Conservation (phyloP, 2,888 invertebrate species). For the Drosophila birchii region DNA sequence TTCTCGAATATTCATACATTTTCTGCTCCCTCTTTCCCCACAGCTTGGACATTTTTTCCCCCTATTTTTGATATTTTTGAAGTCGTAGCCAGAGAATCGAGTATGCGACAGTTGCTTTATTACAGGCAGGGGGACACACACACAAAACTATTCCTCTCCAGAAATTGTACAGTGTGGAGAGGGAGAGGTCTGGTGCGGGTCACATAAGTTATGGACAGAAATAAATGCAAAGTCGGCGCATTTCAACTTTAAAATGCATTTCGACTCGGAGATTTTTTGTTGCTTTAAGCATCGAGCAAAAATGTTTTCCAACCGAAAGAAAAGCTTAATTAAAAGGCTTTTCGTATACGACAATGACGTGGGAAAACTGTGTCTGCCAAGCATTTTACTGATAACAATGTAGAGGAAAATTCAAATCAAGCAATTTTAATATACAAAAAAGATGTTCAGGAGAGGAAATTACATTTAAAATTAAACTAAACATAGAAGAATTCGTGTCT, state of each 20-base stretch:
- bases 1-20: slow-evolving; percentile 73
- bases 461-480: neutral
- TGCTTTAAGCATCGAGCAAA: neutral
- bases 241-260: slow-evolving; percentile 44
- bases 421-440: neutral
- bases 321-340: slow-evolving; percentile 13
- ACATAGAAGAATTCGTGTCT: neutral
- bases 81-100: slow-evolving; percentile 27
- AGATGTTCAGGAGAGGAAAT: neutral
- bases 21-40: slow-evolving; percentile 3
- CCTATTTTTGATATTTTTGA: slow-evolving; percentile 26
- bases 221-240: slow-evolving; percentile 50
- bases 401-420: neutral
- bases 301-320: neutral
- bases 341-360: neutral
- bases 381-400: neutral
- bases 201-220: slow-evolving; percentile 59
- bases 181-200: neutral
- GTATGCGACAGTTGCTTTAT: slow-evolving; percentile 50
- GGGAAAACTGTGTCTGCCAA: neutral
- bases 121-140: slow-evolving; percentile 18
- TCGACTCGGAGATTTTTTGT: slow-evolving; percentile 1
- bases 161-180: neutral
- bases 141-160: slow-evolving; percentile 24
- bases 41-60: slow-evolving; percentile 13